Conservation (phyloP, 2,797 vertebrate species). For the Bradypodion pumilum region DNA sequence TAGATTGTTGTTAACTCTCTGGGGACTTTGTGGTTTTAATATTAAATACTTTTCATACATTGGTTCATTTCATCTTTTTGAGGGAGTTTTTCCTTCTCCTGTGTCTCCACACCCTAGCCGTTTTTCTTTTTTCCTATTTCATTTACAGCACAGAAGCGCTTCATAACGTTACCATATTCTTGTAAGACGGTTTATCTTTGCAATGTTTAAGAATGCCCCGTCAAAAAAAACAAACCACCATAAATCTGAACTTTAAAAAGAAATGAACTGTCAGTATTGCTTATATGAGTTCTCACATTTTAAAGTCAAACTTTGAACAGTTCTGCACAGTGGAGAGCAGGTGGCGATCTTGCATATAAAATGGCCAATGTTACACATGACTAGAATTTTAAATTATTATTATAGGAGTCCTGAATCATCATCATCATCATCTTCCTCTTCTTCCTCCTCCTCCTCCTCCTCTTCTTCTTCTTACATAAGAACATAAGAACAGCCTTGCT, state of each 20-base stretch:
- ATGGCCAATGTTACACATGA: not conserved
- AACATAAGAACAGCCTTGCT: no score
- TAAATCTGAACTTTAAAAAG: slow-evolving; percentile 3
- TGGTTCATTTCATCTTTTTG: no score
- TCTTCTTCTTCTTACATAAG: not conserved
- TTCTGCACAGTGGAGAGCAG: slow-evolving; percentile 53
- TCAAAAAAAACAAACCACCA: slow-evolving; percentile 1
- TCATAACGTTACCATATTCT: fast-evolving
- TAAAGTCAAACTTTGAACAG: slow-evolving; percentile 32
- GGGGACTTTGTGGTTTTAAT: no score
- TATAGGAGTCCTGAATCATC: not conserved
- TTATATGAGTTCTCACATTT: slow-evolving; percentile 2
- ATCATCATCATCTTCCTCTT: no score
- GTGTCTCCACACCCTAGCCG: no score
- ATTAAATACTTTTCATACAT: no score
- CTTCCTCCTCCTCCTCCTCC: no score
- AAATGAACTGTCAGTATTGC: not conserved
- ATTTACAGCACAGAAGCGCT: not conserved
- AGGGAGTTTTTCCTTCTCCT: no score
- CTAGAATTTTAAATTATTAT: not conserved
- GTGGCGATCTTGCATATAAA: slow-evolving; percentile 53
- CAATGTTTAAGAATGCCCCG: slow-evolving; percentile 32
- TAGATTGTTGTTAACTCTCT: no score
- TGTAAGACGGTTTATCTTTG: not conserved
- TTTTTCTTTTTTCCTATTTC: no score